phyloP scores from a whole-genome alignment of 2,797 vertebrate species.

The Epinephelus malabaricus region DNA sequence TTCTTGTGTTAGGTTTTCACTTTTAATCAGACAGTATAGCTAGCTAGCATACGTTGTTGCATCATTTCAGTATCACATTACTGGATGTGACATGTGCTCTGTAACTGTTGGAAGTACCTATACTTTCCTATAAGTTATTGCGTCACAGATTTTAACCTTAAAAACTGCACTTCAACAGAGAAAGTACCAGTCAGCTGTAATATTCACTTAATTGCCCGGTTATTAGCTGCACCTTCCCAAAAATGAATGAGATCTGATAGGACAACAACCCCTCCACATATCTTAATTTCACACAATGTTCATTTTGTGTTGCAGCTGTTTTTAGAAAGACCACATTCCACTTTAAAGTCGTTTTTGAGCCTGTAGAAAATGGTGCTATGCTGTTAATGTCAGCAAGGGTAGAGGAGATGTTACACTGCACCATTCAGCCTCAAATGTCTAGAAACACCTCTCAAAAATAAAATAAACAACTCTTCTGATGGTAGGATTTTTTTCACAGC shows the following conservation, averaged over 20 bases:
- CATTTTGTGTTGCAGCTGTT: too few relatives aligned
- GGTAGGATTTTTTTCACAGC: background rate
- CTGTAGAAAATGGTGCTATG: too few relatives aligned
- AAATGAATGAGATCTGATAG: too few relatives aligned
- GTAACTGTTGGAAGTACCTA: background rate
- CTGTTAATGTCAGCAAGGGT: too few relatives aligned
- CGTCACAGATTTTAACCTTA: background rate
- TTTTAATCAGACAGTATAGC: background rate
- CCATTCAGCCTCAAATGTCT: too few relatives aligned
- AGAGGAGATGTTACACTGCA: too few relatives aligned
- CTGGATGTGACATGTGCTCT: slow-evolving; percentile 5
- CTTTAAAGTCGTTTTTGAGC: too few relatives aligned
- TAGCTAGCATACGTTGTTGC: background rate
- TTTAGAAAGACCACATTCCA: too few relatives aligned
- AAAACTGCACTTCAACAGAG: background rate
- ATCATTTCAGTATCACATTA: background rate
- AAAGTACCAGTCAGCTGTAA: background rate
- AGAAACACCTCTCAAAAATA: background rate
- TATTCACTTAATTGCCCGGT: too few relatives aligned
- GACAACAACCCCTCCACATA: too few relatives aligned
- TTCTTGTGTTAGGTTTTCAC: background rate
- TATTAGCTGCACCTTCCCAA: too few relatives aligned
- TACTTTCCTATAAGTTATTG: background rate
- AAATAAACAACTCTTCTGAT: background rate
- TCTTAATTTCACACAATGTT: too few relatives aligned